Percentiles rank a stretch among this genome's conserved stretches.
Evolutionary conservation across 1,140 invertebrate genomes (phyloP).

Genomic region (Drosophila gunungcola): DNA sequence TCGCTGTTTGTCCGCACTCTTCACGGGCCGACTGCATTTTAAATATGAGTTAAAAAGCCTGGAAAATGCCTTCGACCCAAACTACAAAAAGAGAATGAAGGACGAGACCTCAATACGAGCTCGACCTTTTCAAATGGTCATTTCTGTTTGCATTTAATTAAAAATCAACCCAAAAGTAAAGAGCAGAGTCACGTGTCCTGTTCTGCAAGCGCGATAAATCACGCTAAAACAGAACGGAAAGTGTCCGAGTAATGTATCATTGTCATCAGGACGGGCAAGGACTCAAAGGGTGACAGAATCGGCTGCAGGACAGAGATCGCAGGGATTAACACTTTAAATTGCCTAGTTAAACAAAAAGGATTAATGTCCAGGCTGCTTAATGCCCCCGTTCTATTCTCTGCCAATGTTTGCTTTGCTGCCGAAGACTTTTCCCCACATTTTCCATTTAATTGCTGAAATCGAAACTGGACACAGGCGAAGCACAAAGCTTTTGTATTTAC

Average conservation of each 20-base stretch:
- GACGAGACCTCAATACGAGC: neutral
- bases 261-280: conserved; percentile 67
- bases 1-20: conserved; percentile 20
- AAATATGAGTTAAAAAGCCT: conserved; percentile 75
- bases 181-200: conserved; percentile 72
- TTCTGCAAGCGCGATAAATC: conserved; percentile 75
- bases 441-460: conserved; percentile 42
- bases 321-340: conserved; percentile 77
- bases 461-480: conserved; percentile 21
- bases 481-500: conserved; percentile 34
- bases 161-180: conserved; percentile 76
- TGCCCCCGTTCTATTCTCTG: conserved; percentile 1
- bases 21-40: conserved; percentile 59
- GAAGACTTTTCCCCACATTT: conserved; percentile 34
- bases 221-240: conserved; percentile 80
- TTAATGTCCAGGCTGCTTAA: conserved; percentile 37
- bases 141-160: conserved; percentile 84
- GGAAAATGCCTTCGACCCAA: conserved; percentile 36
- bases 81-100: neutral
- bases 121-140: conserved; percentile 79
- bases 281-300: conserved; percentile 45
- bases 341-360: conserved; percentile 69
- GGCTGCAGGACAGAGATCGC: conserved; percentile 55
- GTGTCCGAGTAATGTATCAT: conserved; percentile 80
- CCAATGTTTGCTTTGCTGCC: conserved; percentile 39